Base-by-base conservation (phyloP, 2,797 vertebrate genomes). In the Phalloptychus januarius region DNA sequence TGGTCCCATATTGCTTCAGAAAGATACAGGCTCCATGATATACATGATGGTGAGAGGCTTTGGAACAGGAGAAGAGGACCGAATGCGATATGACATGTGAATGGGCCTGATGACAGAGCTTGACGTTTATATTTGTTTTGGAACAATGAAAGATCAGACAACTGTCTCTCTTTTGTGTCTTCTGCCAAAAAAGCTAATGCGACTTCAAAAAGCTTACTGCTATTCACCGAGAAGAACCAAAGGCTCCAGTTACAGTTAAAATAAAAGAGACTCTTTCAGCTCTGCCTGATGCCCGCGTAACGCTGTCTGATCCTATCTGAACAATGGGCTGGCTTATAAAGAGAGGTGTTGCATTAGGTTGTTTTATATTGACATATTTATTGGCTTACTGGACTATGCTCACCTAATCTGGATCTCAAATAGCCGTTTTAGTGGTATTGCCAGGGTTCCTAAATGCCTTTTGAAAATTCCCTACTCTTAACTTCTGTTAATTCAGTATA, bases 131-230 rank as follows among this genome's bases (percentile, higher is more conserved):
- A 87, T 95, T 94, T 91, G 90, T 90, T 88, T 75, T 1, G 76
- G 46, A 78, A 95, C 93, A 95, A 95, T 90, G 75, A 71, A 70
- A 88, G 91, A 91, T 91, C 91, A 94, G 94, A 94, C 92, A 48
- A 88, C 90, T 81, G 91, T 93, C 92, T 93, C 88, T 58, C 78
- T 67, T 71, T 58, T 46, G 76, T 74, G 83, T 86, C 89, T 89
- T 85, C 86, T 75, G 88, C 86, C 77, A 86, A 83, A 83, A 79
- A 82, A 72, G 56, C 75, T 85, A 87, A 77, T 52, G 87, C 85
- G 33, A 93, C 92, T 89, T 94, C 90, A 94, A 94, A 94, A 92
- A 89, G 91, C 86, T 74, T 5, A 28, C 74, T 44, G 83, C 87
- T 77, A 81, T 90, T 91, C 86, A 90, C 44, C 2, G 52, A 61